These are phyloP conservation scores for Caenorhabditis sp. DNA, from an alignment of 2,888 invertebrate genomes.

Conservation along the genomic window DNA sequence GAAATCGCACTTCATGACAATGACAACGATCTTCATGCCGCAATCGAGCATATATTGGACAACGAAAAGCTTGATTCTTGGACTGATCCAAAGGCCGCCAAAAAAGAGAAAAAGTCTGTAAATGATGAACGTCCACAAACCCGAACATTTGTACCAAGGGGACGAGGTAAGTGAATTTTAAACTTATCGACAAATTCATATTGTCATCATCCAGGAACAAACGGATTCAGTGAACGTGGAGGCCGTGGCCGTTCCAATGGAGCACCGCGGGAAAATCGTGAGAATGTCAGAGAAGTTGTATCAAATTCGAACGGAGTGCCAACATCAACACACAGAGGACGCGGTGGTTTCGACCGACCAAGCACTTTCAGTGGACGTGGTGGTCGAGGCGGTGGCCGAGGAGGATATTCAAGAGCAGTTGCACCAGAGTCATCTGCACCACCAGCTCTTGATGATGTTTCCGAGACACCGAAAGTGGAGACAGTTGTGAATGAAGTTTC, in stretches of 20 bases:
- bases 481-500: constrained; percentile 27
- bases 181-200: neutral
- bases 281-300: constrained; percentile 12
- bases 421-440: constrained; percentile 12
- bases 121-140: constrained; percentile 35
- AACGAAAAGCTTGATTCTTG: constrained; percentile 53
- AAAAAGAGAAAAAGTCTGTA: constrained; percentile 57
- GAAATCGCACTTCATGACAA: constrained; percentile 64
- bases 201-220: constrained; percentile 12
- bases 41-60: constrained; percentile 61
- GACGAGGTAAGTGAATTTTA: constrained; percentile 21
- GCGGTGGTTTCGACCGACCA: constrained; percentile 36
- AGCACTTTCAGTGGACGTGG: constrained; percentile 25
- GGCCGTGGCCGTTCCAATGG: constrained; percentile 40
- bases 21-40: constrained; percentile 58
- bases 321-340: constrained; percentile 7
- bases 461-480: constrained; percentile 19
- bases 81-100: constrained; percentile 58
- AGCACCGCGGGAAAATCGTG: constrained; percentile 25
- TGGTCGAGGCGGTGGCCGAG: constrained; percentile 38
- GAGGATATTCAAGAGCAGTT: constrained; percentile 40
- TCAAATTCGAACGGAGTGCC: constrained; percentile 10
- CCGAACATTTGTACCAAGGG: constrained; percentile 28
- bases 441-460: neutral
- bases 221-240: constrained; percentile 31